phyloP scores from a whole-genome alignment of 2,797 vertebrate species.

The Artibeus jamaicensis region DNA sequence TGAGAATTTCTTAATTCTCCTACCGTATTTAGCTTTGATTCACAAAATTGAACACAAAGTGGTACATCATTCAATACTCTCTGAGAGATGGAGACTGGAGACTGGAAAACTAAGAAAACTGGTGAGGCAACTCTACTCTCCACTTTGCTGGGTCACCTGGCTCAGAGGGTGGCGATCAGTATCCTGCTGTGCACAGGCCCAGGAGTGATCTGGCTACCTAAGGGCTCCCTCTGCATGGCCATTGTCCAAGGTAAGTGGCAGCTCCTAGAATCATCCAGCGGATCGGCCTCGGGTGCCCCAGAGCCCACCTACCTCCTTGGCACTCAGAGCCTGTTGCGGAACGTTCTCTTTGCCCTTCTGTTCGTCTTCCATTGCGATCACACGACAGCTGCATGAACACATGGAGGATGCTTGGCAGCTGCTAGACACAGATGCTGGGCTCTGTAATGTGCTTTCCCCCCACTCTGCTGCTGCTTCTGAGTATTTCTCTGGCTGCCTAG shows the following conservation, averaged over 20 bases:
- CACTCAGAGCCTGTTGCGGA: conserved; percentile 72
- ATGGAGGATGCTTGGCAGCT: conserved; percentile 87
- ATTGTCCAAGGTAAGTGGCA: background rate
- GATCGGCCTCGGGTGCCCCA: conserved; percentile 36
- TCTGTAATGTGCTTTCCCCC: conserved; percentile 76
- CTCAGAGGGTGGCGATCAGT: background rate
- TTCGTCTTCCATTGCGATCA: conserved; percentile 80
- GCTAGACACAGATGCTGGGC: conserved; percentile 86
- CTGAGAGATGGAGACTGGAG: background rate
- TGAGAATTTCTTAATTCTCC: background rate
- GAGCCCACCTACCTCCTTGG: conserved; percentile 81
- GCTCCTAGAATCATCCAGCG: background rate
- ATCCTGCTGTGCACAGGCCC: background rate
- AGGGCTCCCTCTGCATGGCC: background rate
- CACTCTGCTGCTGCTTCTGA: conserved; percentile 75
- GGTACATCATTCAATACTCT: rapidly evolving
- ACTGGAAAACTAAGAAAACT: background rate
- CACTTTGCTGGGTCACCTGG: background rate
- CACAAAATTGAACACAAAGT: background rate
- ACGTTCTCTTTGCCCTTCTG: conserved; percentile 83
- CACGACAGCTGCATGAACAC: conserved; percentile 87
- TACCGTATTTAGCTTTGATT: background rate
- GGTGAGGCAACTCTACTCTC: background rate
- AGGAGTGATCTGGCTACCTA: background rate
- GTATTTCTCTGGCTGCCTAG: conserved; percentile 81